These are phyloP conservation scores for Ellobius talpinus DNA, from an alignment of 2,113 vertebrate species.

Conservation along the genomic window DNA sequence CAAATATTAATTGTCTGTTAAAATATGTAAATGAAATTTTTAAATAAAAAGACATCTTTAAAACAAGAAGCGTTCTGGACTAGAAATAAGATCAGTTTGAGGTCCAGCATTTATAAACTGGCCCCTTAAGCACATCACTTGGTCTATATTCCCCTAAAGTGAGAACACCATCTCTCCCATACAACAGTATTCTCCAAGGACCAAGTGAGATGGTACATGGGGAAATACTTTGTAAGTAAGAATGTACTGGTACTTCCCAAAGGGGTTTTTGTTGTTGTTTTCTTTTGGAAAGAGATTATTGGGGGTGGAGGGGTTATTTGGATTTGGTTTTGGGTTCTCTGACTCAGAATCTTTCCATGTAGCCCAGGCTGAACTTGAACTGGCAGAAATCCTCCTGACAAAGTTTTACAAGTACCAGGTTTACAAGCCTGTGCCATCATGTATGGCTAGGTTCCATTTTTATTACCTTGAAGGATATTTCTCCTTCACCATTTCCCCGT, in stretches of 20 bases:
- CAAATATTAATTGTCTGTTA: not conserved
- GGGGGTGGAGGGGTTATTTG: not conserved
- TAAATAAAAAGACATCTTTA: not conserved
- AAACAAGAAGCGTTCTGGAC: not conserved
- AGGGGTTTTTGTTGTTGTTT: not conserved
- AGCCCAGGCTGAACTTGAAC: not conserved
- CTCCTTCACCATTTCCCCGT: not conserved
- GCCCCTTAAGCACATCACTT: not conserved
- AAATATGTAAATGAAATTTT: not conserved
- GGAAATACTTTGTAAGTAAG: not conserved
- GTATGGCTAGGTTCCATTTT: not conserved
- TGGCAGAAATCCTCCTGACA: not conserved
- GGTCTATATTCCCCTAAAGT: not conserved
- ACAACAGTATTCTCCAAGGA: not conserved
- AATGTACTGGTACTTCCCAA: not conserved
- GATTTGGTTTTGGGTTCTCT: not conserved
- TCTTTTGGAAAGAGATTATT: not conserved
- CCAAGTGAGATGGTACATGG: not conserved
- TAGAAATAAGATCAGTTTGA: conserved; percentile 4
- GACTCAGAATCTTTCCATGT: not conserved
- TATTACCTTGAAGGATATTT: not conserved
- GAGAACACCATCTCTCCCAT: not conserved
- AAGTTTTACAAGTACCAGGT: not conserved
- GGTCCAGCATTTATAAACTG: not conserved
- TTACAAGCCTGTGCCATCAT: not conserved